A percentile compares a stretch with the other conserved stretches of the same genome.
Evolutionary conservation across 2,113 vertebrate species (phyloP).

Genomic region (Vombatus ursinus): DNA sequence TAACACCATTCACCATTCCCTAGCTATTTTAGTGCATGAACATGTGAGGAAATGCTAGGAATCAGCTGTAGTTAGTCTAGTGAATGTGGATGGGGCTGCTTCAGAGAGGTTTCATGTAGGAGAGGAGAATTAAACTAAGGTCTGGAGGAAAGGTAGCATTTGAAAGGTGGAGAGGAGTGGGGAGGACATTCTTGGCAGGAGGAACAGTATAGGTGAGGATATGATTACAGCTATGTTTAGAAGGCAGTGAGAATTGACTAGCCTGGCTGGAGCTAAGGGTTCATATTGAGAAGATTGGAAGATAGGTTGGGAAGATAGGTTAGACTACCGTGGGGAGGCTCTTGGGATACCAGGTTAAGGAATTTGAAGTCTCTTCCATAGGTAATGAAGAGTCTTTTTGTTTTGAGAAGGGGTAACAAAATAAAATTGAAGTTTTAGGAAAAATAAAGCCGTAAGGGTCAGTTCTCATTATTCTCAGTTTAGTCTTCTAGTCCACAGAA

Average conservation of each 20-base stretch:
- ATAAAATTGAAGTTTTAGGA: not conserved
- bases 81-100: not conserved
- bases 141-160: not conserved
- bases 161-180: not conserved
- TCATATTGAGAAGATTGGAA: not conserved
- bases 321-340: not conserved
- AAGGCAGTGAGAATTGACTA: not conserved
- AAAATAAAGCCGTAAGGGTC: not conserved
- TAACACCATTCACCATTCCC: not conserved
- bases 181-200: not conserved
- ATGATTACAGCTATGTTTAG: not conserved
- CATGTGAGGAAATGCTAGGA: not conserved
- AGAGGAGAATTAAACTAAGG: not conserved
- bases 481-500: not conserved
- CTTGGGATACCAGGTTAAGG: not conserved
- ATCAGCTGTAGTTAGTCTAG: not conserved
- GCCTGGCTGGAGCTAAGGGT: not conserved
- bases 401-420: not conserved
- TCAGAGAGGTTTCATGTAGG: not conserved
- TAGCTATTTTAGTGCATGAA: not conserved
- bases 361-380: not conserved
- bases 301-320: not conserved
- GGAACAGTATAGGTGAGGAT: not conserved
- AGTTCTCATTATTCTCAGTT: not conserved
- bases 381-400: not conserved